Evolutionary conservation across 2,113 vertebrate species (phyloP).

Genomic region (Lasiurus cinereus): DNA sequence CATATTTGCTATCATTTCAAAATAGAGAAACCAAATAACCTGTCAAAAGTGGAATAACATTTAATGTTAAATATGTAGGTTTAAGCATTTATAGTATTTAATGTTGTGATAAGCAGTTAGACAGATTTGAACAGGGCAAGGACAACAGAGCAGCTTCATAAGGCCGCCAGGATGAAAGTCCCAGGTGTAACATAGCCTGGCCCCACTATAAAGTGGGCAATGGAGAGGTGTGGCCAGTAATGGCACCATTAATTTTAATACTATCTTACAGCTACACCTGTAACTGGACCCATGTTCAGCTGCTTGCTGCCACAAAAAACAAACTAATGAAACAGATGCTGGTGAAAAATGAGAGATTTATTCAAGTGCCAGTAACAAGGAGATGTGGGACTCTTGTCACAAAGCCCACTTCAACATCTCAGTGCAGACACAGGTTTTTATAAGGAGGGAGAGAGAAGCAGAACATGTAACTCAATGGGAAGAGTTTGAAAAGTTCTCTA

Average conservation of each 20-base stretch:
- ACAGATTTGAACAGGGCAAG: background rate
- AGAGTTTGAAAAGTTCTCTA: background rate
- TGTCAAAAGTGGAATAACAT: background rate
- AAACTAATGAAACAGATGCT: background rate
- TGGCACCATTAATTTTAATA: background rate
- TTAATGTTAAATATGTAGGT: background rate
- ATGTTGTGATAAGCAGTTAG: background rate
- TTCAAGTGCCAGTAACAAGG: background rate
- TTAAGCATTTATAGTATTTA: slow-evolving; percentile 10
- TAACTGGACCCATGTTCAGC: background rate
- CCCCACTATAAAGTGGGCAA: background rate
- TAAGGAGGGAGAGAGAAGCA: background rate
- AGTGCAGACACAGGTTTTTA: background rate
- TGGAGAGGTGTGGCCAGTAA: background rate
- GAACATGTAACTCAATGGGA: background rate
- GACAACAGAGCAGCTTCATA: background rate
- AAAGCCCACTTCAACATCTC: background rate
- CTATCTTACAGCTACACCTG: background rate
- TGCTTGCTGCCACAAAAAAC: background rate
- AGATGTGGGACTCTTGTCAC: background rate
- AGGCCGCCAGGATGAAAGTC: background rate
- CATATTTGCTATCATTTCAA: background rate
- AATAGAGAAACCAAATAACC: slow-evolving; percentile 2
- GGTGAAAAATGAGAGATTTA: background rate
- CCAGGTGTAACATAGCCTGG: background rate